phyloP scores from a whole-genome alignment of 1,140 invertebrate genomes.

The Proales similis region DNA sequence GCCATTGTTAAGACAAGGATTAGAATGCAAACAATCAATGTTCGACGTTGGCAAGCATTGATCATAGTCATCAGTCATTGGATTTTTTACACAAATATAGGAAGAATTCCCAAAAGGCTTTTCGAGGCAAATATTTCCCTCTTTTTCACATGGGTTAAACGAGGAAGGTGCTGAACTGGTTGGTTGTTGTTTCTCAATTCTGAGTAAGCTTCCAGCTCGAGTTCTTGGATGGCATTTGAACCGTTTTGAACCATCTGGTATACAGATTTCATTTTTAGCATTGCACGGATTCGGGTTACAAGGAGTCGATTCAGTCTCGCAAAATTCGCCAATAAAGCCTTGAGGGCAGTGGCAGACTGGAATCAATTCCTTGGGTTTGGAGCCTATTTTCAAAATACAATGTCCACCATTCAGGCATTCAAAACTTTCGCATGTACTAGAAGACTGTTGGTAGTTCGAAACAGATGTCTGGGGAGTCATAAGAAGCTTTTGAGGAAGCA shows the following conservation, averaged over 20 bases:
- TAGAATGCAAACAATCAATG: conserved; percentile 16
- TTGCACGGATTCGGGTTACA: no score
- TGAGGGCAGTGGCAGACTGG: conserved; percentile 11
- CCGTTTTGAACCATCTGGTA: no score
- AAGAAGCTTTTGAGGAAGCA: conserved; percentile 11
- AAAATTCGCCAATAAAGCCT: conserved; percentile 14
- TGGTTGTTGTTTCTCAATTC: no score
- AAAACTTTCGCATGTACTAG: neutral
- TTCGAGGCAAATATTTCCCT: conserved; percentile 16
- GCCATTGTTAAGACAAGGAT: conserved; percentile 28
- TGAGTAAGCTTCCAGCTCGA: no score
- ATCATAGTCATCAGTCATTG: conserved; percentile 27
- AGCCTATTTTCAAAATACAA: conserved; percentile 16
- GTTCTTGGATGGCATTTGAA: no score
- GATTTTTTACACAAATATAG: conserved; percentile 24
- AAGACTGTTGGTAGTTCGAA: no score
- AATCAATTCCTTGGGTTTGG: conserved; percentile 20
- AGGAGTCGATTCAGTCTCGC: conserved; percentile 27
- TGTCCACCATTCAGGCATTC: conserved; percentile 26
- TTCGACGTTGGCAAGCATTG: conserved; percentile 1
- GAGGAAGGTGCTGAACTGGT: no score
- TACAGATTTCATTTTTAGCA: no score
- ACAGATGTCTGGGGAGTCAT: neutral
- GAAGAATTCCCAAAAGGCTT: conserved; percentile 28
- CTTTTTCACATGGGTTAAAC: conserved; percentile 27